These are phyloP conservation scores for Rostratula benghalensis DNA, from an alignment of 2,113 vertebrate genomes.

Conservation along the genomic window DNA sequence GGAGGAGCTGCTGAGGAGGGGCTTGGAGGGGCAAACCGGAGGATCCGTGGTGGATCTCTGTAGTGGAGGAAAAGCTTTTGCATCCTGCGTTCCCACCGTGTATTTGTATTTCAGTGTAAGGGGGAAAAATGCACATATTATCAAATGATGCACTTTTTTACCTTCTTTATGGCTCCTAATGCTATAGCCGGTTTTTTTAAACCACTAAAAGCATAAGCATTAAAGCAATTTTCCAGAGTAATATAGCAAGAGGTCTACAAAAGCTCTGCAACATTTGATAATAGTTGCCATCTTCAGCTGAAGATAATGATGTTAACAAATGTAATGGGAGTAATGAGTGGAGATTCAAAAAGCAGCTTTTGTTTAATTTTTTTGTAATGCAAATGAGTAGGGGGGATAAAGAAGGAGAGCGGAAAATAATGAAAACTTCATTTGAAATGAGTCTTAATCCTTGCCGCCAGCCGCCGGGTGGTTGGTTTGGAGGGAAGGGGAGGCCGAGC, in stretches of 20 bases:
- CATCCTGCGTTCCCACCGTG: neutral
- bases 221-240: slow-evolving; percentile 79
- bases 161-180: slow-evolving; percentile 71
- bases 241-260: slow-evolving; percentile 72
- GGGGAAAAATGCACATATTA: slow-evolving; percentile 25
- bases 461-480: neutral
- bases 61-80: slow-evolving; percentile 9
- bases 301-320: slow-evolving; percentile 80
- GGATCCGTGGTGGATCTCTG: neutral
- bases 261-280: slow-evolving; percentile 71
- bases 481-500: neutral
- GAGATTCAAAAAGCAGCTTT: slow-evolving; percentile 79
- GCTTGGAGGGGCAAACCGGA: neutral
- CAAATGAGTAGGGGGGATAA: slow-evolving; percentile 73
- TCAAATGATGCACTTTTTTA: slow-evolving; percentile 62
- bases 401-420: slow-evolving; percentile 54
- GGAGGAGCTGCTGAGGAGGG: neutral
- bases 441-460: slow-evolving; percentile 66
- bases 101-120: slow-evolving; percentile 54
- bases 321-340: slow-evolving; percentile 79
- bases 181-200: slow-evolving; percentile 70
- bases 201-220: slow-evolving; percentile 77
- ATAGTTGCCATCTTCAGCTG: slow-evolving; percentile 75
- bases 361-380: slow-evolving; percentile 84
- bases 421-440: slow-evolving; percentile 66